These are phyloP conservation scores for Etia nguti DNA, from an alignment of 2,113 vertebrate species.

Conservation along the genomic window DNA sequence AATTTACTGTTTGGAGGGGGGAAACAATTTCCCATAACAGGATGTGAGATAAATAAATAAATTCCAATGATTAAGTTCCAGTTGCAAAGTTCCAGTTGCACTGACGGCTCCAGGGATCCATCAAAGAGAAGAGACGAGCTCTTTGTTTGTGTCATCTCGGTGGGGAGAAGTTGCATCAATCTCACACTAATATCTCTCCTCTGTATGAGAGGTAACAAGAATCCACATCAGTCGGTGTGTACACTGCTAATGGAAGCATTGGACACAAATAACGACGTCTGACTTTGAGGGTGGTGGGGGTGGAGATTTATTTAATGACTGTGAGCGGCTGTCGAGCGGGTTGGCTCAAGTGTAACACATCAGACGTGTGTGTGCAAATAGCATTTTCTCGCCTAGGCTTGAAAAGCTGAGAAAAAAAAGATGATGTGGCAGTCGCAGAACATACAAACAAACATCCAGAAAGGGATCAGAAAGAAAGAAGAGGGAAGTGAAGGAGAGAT, in stretches of 20 bases:
- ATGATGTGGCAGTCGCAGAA: neutral
- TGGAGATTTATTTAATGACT: conserved; percentile 22
- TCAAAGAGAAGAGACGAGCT: neutral
- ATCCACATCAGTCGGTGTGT: neutral
- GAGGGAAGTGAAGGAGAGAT: neutral
- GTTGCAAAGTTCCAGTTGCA: neutral
- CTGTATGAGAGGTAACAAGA: neutral
- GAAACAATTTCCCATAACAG: neutral
- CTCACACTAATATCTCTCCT: neutral
- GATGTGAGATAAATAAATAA: neutral
- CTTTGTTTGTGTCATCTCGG: neutral
- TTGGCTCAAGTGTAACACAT: neutral
- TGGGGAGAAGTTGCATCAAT: neutral
- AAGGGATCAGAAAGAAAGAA: neutral
- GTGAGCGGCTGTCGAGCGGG: neutral
- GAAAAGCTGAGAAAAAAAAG: neutral
- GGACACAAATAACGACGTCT: neutral
- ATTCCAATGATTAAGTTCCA: neutral
- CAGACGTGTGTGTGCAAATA: conserved; percentile 9
- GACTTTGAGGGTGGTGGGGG: neutral
- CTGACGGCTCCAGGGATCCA: neutral
- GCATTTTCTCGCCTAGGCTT: neutral
- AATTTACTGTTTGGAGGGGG: neutral
- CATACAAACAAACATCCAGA: conserved; percentile 6
- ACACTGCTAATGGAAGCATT: conserved; percentile 7